phyloP scores from a whole-genome alignment of 2,888 invertebrate species.

The Synergus itoensis region DNA sequence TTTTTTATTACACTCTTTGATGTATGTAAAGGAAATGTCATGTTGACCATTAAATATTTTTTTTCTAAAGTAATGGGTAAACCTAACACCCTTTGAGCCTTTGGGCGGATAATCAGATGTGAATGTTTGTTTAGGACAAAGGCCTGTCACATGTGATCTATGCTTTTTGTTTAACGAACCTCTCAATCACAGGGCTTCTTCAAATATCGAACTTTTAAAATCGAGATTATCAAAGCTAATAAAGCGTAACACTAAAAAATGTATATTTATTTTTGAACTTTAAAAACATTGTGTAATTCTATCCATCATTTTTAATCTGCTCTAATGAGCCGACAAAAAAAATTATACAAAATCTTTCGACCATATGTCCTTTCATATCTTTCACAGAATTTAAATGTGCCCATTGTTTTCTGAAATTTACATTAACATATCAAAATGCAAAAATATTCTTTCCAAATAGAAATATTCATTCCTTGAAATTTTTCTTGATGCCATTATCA shows the following conservation, averaged over 20 bases:
- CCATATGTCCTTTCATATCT: too few species aligned
- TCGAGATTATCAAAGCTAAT: constrained; percentile 18
- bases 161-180: constrained; percentile 36
- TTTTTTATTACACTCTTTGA: neutral
- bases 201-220: constrained; percentile 20
- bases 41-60: constrained; percentile 11
- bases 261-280: neutral
- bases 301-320: neutral
- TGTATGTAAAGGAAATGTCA: neutral
- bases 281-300: neutral
- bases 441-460: neutral
- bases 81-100: constrained; percentile 13
- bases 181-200: constrained; percentile 4
- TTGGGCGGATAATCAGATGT: constrained; percentile 24
- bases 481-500: neutral
- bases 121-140: constrained; percentile 40
- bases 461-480: neutral
- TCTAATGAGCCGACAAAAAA: neutral
- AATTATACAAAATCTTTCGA: too few species aligned
- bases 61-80: constrained; percentile 22
- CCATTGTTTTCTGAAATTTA: too few species aligned
- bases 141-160: constrained; percentile 34
- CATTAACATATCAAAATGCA: neutral
- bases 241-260: neutral
- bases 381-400: too few species aligned